Base-by-base conservation (phyloP, 2,797 vertebrate species). In the Amblyopsis hoosieri region DNA sequence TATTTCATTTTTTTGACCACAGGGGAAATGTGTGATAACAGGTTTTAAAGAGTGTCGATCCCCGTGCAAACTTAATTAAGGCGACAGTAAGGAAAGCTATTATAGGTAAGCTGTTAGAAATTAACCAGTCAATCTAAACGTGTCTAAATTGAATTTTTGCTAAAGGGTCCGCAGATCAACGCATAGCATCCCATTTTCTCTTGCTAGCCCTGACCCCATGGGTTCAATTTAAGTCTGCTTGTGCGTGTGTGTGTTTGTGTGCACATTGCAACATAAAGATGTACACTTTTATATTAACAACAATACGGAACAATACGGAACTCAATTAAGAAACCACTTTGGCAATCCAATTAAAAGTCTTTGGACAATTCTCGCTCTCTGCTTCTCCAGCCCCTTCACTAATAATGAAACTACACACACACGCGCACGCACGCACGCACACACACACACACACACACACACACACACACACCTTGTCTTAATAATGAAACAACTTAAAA, bases 61-160 rank as follows among this genome's bases (percentile, higher is more conserved):
- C 82, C 81, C 68, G 93, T 92, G 87, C 94, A 93, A 93, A 92
- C 93, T 95, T 96, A 96, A 96, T 97, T 98, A 96, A 95, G 93
- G 93, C 89, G 75, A 90, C 91, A 94, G 87, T 92, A 90, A 86
- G 84, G 87, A 84, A 94, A 93, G 92, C 94, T 90, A 89, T 94
- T 93, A 89, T 92, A 92, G 85, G 81, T 93, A 86, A 59, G 87
- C 78, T 82, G 74, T 82, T 89, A 81, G 83, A 91, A 95, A 95
- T 93, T 87, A 93, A 94, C 91, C 89, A 94, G 92, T 95, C 94
- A 93, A 90, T 94, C 91, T 93, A 81, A 81, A 65, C 91, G 52
- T 88, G 86, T 88, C 90, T 91, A 90, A 82, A 92, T 89, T 85
- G 84, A 93, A 93, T 91, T 94, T 94, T 94, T 90, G 78, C 81